A percentile compares a stretch with the other conserved stretches of the same genome.
Conservation (phyloP, 35 echinoderm and acorn worm species). For the Ophioderma brevispina region DNA sequence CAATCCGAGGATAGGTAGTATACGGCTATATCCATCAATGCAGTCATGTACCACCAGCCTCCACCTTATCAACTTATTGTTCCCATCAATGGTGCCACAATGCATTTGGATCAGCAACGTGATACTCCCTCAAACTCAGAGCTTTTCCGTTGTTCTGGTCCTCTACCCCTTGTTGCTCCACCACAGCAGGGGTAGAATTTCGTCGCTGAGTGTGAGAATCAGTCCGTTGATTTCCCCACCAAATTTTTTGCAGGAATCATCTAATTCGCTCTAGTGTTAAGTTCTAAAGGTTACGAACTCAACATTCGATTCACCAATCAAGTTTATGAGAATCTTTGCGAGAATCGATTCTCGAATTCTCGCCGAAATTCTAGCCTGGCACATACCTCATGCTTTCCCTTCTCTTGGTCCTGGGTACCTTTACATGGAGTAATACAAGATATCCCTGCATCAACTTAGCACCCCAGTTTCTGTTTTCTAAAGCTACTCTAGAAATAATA, state of each 20-base stretch:
- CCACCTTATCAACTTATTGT: constrained; percentile 26
- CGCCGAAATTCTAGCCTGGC: too few relatives aligned
- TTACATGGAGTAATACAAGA: neutral
- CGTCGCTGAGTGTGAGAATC: too few relatives aligned
- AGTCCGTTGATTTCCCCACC: too few relatives aligned
- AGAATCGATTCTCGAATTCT: too few relatives aligned
- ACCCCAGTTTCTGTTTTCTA: neutral
- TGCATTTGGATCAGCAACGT: neutral
- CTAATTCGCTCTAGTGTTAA: too few relatives aligned
- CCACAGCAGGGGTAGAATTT: too few relatives aligned
- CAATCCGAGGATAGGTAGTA: constrained; percentile 19
- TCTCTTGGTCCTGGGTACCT: neutral
- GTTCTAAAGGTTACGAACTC: too few relatives aligned
- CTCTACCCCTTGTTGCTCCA: too few relatives aligned
- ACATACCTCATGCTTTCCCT: neutral
- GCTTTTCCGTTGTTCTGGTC: neutral
- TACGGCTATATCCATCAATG: constrained; percentile 63
- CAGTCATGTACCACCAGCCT: constrained; percentile 58
- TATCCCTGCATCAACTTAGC: neutral
- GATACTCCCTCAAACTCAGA: neutral
- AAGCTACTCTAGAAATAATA: neutral
- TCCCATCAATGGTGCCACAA: neutral
- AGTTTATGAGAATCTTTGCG: too few relatives aligned
- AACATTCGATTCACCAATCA: too few relatives aligned
- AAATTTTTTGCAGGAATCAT: too few relatives aligned